Base-by-base conservation (phyloP, 2,888 invertebrate species). In the Pinctada fucata region DNA sequence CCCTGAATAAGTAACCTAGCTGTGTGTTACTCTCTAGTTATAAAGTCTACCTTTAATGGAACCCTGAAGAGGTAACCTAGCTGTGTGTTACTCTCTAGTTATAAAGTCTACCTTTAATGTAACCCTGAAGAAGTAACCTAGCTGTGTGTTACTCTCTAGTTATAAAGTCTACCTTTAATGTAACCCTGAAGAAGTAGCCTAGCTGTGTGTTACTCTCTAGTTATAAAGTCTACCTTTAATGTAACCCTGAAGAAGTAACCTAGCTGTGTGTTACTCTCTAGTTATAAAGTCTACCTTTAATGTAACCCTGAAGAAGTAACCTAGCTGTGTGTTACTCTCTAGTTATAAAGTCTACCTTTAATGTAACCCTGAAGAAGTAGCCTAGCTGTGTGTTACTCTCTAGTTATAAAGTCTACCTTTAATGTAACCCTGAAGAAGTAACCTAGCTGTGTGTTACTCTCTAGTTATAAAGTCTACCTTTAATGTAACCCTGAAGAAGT, bases 311-410 rank as follows among this genome's bases (percentile, higher is more conserved):
- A 95, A 95, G 91, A 94, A 95, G 91, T 96, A 97, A 2, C 99
- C 99, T 81, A 95, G 94, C 89, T 97, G 96, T 16, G 96, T 94
- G 85, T 95, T 97, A 73, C 94, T 95, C 87, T 98, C 98, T 74
- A 99, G 92, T 92, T 98, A 31, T 31, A 31, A 31, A 31, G 31
- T 31, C 31, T 83, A 94, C 94, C 93, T 95, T 95, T 79, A 94
- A 89, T 0, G 94, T 94, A n/a, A 95, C 93, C 80, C 95, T 91
- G 88, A 95, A 95, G 91, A 94, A 95, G 91, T 96, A 97, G 2
- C 99, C 99, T 81, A 95, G 94, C 89, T 97, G 96, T 16, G 96
- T 94, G 85, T 95, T 97, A 73, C 94, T 95, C 87, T 98, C 98
- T 74, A 99, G 92, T 92, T 98, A 31, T 31, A 31, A 31, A 31